Evolutionary conservation across 2,797 vertebrate genomes (phyloP).

Genomic region (Orientallactaga sibirica): DNA sequence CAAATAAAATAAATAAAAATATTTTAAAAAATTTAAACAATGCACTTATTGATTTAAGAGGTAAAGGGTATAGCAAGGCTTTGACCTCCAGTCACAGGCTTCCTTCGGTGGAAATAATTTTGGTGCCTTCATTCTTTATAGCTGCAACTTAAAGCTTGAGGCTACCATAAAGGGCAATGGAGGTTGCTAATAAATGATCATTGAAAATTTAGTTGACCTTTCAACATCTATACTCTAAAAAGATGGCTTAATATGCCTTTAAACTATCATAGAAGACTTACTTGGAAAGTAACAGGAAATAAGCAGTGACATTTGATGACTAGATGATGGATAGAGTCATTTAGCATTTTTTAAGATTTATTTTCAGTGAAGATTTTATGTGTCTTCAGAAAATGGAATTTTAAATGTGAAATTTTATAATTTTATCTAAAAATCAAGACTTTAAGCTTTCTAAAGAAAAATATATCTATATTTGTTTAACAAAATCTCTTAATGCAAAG

Average conservation of each 20-base stretch:
- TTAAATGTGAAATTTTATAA: neutral
- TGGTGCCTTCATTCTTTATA: neutral
- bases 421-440: neutral
- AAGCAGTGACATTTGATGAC: neutral
- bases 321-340: neutral
- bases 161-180: neutral
- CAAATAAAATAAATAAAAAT: neutral
- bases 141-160: neutral
- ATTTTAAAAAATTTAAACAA: neutral
- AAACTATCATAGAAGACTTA: conserved; percentile 4
- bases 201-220: conserved; percentile 29
- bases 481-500: neutral
- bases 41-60: neutral
- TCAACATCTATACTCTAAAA: neutral
- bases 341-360: conserved; percentile 41
- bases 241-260: neutral
- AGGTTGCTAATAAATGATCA: conserved; percentile 21
- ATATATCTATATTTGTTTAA: conserved; percentile 9
- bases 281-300: neutral
- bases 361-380: neutral
- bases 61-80: neutral
- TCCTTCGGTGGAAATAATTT: neutral
- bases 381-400: conserved; percentile 42
- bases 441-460: conserved; percentile 38
- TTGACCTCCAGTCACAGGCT: neutral